Evolutionary conservation across 2,888 invertebrate species (phyloP).

Genomic region (Idaea dimidiata): DNA sequence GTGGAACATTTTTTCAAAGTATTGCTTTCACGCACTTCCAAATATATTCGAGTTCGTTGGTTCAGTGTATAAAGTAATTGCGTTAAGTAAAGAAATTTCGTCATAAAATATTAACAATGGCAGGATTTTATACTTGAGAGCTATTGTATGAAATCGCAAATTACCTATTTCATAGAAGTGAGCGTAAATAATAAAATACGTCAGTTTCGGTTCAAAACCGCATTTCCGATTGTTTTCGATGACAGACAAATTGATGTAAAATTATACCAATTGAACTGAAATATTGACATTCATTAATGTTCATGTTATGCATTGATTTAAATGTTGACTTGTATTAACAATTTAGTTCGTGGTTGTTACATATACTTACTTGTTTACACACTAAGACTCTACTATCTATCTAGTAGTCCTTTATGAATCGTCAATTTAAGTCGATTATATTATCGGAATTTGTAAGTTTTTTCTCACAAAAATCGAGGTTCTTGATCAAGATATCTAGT

Average conservation of each 20-base stretch:
- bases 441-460: not conserved
- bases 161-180: constrained; percentile 14
- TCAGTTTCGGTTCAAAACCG: constrained; percentile 11
- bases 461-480: not conserved
- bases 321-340: not conserved
- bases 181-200: constrained; percentile 8
- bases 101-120: not conserved
- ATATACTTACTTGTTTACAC: too few relatives aligned
- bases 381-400: too few relatives aligned
- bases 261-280: constrained; percentile 1
- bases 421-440: too few relatives aligned
- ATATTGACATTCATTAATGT: not conserved
- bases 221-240: constrained; percentile 12
- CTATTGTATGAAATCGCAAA: constrained; percentile 18
- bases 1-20: too few relatives aligned
- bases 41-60: too few relatives aligned
- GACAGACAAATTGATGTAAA: constrained; percentile 13
- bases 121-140: not conserved
- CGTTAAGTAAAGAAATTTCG: not conserved
- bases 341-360: too few relatives aligned
- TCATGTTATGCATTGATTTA: not conserved
- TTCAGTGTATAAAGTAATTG: not conserved
- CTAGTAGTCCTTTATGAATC: too few relatives aligned
- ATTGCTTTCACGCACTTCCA: too few relatives aligned
- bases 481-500: not conserved